Percentiles rank a stretch among this genome's conserved stretches.
Conservation (phyloP, 2,888 invertebrate species). For the Malacosoma neustria region DNA sequence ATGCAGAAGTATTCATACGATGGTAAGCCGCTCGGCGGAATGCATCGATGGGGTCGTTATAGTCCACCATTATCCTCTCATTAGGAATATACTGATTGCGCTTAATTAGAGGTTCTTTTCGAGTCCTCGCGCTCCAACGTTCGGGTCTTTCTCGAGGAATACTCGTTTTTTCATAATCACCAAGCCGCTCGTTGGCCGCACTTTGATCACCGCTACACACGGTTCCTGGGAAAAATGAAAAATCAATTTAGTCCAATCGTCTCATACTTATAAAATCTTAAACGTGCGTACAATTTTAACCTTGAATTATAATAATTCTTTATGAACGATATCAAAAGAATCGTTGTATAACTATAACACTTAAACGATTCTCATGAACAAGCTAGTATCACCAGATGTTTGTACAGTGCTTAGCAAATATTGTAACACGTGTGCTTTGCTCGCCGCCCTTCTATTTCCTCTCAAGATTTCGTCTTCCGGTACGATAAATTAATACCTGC, state of each 20-base stretch:
- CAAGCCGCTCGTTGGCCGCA: slow-evolving; percentile 63
- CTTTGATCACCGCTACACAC: slow-evolving; percentile 65
- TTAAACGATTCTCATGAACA: slow-evolving; percentile 32
- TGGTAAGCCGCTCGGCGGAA: slow-evolving; percentile 52
- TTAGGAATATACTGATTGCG: slow-evolving; percentile 75
- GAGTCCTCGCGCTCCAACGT: slow-evolving; percentile 56
- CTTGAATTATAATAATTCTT: not conserved
- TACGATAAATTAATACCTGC: slow-evolving; percentile 60
- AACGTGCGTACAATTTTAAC: not conserved
- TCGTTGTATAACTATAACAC: slow-evolving; percentile 11
- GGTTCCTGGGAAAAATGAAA: slow-evolving; percentile 58
- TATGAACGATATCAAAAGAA: not conserved
- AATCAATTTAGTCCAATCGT: slow-evolving; percentile 18
- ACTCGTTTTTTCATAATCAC: slow-evolving; percentile 67
- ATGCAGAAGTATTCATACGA: slow-evolving; percentile 54
- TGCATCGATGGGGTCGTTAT: slow-evolving; percentile 69
- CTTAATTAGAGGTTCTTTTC: slow-evolving; percentile 69
- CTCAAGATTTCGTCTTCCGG: slow-evolving; percentile 73
- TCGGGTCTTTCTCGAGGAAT: slow-evolving; percentile 54
- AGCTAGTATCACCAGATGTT: slow-evolving; percentile 58
- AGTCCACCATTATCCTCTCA: slow-evolving; percentile 70
- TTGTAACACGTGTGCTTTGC: slow-evolving; percentile 70
- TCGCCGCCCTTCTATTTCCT: slow-evolving; percentile 66
- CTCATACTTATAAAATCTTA: not conserved
- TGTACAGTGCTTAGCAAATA: slow-evolving; percentile 65